Conservation (phyloP, 92 coral and sea anemone species). For the Bergia sp. region DNA sequence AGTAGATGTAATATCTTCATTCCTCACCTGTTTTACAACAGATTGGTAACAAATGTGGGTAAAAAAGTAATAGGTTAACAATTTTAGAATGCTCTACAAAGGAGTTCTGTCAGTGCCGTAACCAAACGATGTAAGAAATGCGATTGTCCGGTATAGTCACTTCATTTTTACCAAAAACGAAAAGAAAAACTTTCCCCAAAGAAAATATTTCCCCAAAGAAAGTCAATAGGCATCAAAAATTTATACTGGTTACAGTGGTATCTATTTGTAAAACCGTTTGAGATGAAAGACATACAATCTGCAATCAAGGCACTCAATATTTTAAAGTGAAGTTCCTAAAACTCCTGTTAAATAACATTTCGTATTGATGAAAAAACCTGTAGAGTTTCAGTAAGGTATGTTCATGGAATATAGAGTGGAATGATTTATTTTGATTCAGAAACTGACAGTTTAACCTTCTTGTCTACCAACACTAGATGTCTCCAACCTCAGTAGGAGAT, state of each 20-base stretch:
- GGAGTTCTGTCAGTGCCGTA: no score
- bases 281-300: no score
- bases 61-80: not conserved
- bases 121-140: no score
- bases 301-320: no score
- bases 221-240: no score
- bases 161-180: no score
- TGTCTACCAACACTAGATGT: not conserved
- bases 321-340: no score
- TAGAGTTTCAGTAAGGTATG: not conserved
- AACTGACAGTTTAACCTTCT: not conserved
- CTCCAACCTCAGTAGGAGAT: constrained; percentile 26
- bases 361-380: not conserved
- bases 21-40: not conserved
- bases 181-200: no score
- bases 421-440: not conserved
- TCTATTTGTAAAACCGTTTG: no score
- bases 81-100: not conserved
- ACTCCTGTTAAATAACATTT: not conserved
- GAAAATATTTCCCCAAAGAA: no score
- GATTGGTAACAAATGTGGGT: not conserved
- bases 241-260: no score
- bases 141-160: no score
- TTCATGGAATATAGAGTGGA: not conserved
- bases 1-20: not conserved